Percentiles rank a stretch among this genome's conserved stretches.
Conservation (phyloP, 2,888 invertebrate species). For the Cataglyphis rosenhaueri region DNA sequence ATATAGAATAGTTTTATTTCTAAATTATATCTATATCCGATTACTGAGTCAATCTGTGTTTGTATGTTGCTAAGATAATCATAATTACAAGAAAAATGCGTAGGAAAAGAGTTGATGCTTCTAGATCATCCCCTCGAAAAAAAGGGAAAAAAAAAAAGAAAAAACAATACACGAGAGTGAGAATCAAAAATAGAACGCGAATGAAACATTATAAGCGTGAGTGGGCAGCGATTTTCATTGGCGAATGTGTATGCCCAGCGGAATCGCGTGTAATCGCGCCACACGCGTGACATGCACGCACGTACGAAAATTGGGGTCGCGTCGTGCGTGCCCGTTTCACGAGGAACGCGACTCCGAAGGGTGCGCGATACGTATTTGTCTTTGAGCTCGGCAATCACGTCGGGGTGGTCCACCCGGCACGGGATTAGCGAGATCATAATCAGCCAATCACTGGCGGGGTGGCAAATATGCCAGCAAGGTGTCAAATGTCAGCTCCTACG, state of each 20-base stretch:
- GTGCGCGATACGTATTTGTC: constrained; percentile 76
- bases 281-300: constrained; percentile 51
- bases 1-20: background rate
- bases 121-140: background rate
- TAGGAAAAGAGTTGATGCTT: background rate
- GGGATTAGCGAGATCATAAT: constrained; percentile 84
- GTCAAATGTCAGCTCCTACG: constrained; percentile 82
- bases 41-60: background rate
- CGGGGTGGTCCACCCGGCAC: constrained; percentile 76
- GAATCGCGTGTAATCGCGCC: constrained; percentile 73
- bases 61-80: background rate
- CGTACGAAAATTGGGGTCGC: constrained; percentile 66
- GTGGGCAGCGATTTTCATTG: constrained; percentile 69
- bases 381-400: constrained; percentile 81
- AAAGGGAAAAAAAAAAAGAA: background rate
- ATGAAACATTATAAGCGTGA: constrained; percentile 57
- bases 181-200: constrained; percentile 14
- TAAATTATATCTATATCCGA: background rate
- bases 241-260: constrained; percentile 66
- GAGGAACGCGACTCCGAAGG: constrained; percentile 57
- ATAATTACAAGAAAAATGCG: background rate
- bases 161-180: background rate
- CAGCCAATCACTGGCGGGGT: constrained; percentile 81
- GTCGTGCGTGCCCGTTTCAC: constrained; percentile 61
- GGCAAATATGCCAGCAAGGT: constrained; percentile 74